Evolutionary conservation across 1,140 invertebrate species (phyloP).

Genomic region (Sitophilus oryzae): DNA sequence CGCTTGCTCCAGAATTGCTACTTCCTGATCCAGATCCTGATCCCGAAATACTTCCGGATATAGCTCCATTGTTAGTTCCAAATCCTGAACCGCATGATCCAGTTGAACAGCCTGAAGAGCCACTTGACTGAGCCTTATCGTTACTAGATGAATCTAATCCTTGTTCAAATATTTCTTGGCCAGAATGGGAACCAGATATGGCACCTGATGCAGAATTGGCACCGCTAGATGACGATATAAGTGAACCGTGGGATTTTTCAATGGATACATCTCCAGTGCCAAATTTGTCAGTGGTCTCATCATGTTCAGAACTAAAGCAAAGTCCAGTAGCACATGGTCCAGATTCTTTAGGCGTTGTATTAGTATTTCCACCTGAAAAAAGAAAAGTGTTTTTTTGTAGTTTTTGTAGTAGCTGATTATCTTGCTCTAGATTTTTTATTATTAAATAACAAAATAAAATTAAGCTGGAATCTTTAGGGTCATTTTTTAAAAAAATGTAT

Average conservation of each 20-base stretch:
- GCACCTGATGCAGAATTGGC: not conserved
- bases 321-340: not conserved
- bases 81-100: not conserved
- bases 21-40: not conserved
- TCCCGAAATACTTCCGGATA: not conserved
- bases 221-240: not conserved
- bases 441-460: too few relatives aligned
- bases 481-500: too few relatives aligned
- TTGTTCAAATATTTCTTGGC: too few relatives aligned
- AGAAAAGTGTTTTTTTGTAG: not conserved
- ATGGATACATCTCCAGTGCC: constrained; percentile 6
- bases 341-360: not conserved
- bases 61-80: not conserved
- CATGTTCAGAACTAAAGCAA: not conserved
- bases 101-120: constrained; percentile 4
- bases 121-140: too few relatives aligned
- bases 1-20: not conserved
- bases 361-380: not conserved
- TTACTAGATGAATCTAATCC: too few relatives aligned
- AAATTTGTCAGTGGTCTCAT: not conserved
- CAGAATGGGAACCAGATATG: too few relatives aligned
- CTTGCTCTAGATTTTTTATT: too few relatives aligned
- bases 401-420: not conserved
- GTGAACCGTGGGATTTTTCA: constrained; percentile 6
- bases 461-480: too few relatives aligned